Percentiles rank a stretch among this genome's conserved stretches.
Evolutionary conservation across 2,797 vertebrate species (phyloP).

Genomic region (Sarcophilus harrisii): DNA sequence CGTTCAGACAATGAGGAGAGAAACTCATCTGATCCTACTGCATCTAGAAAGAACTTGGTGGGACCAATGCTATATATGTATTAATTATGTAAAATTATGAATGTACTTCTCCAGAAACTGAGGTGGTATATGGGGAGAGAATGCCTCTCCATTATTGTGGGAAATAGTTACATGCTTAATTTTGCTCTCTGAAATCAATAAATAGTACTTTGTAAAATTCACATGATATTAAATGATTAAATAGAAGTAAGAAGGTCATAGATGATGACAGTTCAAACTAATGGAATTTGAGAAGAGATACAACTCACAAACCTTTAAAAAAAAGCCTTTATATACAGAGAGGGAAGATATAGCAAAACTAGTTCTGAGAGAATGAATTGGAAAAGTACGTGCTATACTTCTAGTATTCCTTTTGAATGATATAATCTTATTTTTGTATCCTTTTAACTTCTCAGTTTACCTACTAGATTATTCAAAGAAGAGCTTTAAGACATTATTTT

Average conservation of each 20-base stretch:
- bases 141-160: not conserved
- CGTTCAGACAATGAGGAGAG: not conserved
- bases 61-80: not conserved
- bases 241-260: not conserved
- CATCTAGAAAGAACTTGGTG: not conserved
- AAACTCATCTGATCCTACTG: not conserved
- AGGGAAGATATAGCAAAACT: not conserved
- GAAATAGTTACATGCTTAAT: not conserved
- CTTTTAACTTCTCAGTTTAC: conserved; percentile 14
- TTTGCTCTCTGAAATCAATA: not conserved
- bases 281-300: too few relatives aligned
- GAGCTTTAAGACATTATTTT: conserved; percentile 40
- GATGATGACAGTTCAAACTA: not conserved
- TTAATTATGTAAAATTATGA: not conserved
- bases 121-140: not conserved
- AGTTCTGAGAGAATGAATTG: not conserved
- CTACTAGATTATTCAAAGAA: conserved; percentile 14
- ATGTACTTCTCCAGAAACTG: not conserved
- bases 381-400: not conserved
- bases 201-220: not conserved
- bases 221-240: not conserved
- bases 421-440: conserved; percentile 4
- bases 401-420: not conserved
- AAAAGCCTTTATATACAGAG: not conserved
- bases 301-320: not conserved